Evolutionary conservation across 2,113 vertebrate species (phyloP).

Genomic region (Engraulis encrasicolus): DNA sequence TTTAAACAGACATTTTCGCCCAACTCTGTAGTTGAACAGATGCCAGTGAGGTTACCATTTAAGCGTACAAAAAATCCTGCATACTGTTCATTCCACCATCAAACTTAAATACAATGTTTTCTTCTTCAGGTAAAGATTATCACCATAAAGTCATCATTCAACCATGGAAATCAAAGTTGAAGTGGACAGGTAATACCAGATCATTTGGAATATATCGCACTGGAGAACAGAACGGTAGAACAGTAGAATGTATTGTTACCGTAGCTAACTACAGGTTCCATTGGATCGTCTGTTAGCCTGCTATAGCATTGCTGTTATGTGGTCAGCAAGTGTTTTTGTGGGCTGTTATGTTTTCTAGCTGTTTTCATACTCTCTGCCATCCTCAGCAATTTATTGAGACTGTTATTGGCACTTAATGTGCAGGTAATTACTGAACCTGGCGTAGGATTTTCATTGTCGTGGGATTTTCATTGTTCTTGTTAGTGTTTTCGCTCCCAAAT

Average conservation of each 20-base stretch:
- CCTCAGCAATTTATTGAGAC: background rate
- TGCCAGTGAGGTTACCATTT: too few relatives aligned
- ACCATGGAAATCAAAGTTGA: too few relatives aligned
- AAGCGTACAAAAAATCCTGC: too few relatives aligned
- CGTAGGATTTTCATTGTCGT: too few relatives aligned
- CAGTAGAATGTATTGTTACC: background rate
- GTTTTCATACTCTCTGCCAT: background rate
- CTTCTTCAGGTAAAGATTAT: too few relatives aligned
- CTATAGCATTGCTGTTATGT: background rate
- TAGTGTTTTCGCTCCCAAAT: background rate
- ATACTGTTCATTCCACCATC: too few relatives aligned
- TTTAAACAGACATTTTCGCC: too few relatives aligned
- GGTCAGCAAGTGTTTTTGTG: background rate
- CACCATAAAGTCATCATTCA: too few relatives aligned
- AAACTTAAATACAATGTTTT: too few relatives aligned
- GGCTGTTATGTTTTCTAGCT: background rate
- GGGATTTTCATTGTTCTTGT: background rate
- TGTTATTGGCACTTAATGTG: background rate
- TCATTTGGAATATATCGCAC: too few relatives aligned
- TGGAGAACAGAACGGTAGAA: background rate
- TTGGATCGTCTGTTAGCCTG: background rate
- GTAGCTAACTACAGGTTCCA: background rate
- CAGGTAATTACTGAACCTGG: background rate
- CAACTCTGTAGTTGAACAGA: too few relatives aligned
- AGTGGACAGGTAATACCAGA: too few relatives aligned